phyloP scores from a whole-genome alignment of 1,140 invertebrate genomes.

The Gonioctena quinquepunctata region DNA sequence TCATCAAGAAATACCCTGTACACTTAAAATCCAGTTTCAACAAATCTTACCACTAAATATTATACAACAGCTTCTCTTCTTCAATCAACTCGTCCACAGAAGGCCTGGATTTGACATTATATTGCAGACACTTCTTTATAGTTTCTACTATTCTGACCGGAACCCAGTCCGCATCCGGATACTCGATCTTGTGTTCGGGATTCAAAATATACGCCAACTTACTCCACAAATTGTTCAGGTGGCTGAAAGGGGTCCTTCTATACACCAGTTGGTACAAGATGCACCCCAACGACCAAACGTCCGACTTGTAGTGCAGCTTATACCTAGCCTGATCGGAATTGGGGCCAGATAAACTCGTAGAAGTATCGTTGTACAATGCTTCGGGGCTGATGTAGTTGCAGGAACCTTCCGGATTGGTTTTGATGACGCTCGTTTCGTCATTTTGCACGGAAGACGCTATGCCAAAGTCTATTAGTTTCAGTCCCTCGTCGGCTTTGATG shows the following conservation, averaged over 20 bases:
- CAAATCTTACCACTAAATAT: too few relatives aligned
- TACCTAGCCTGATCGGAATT: slow-evolving; percentile 55
- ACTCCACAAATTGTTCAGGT: slow-evolving; percentile 72
- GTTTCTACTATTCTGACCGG: slow-evolving; percentile 63
- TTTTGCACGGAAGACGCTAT: slow-evolving; percentile 89
- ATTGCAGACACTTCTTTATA: slow-evolving; percentile 70
- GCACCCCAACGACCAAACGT: slow-evolving; percentile 97
- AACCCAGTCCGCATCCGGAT: slow-evolving; percentile 60
- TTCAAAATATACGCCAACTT: slow-evolving; percentile 86
- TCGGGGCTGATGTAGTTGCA: slow-evolving; percentile 97
- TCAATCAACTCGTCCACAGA: slow-evolving; percentile 68
- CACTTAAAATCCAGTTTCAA: too few relatives aligned
- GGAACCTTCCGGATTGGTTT: slow-evolving; percentile 82
- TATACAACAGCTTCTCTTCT: slow-evolving; percentile 24
- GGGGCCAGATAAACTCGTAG: slow-evolving; percentile 55
- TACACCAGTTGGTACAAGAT: slow-evolving; percentile 94
- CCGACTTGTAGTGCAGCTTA: slow-evolving; percentile 86
- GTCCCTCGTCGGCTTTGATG: slow-evolving; percentile 79
- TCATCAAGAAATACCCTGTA: too few relatives aligned
- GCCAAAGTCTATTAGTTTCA: slow-evolving; percentile 98
- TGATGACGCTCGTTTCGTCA: slow-evolving; percentile 89
- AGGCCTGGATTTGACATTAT: slow-evolving; percentile 70
- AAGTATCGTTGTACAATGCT: slow-evolving; percentile 70
- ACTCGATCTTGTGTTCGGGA: slow-evolving; percentile 75
- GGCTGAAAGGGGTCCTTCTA: slow-evolving; percentile 87